Percentiles rank a stretch among this genome's conserved stretches.
These are phyloP conservation scores for Xanthia togata DNA, from an alignment of 2,888 invertebrate genomes.

Conservation along the genomic window DNA sequence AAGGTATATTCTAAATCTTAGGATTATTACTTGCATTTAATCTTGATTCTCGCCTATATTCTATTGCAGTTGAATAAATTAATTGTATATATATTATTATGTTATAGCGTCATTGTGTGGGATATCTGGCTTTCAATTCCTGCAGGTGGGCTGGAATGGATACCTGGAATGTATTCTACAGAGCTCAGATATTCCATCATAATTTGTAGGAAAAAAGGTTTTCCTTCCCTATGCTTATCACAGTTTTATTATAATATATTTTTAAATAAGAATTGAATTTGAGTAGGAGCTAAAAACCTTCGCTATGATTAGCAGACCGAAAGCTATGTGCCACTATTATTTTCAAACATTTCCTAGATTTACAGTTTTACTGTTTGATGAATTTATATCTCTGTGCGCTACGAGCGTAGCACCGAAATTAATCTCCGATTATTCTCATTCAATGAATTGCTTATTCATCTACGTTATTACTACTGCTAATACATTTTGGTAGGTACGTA, in stretches of 20 bases:
- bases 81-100: constrained; percentile 19
- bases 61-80: constrained; percentile 46
- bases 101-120: constrained; percentile 32
- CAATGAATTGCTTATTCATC: too few relatives aligned
- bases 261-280: not conserved
- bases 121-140: constrained; percentile 27
- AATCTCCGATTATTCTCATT: not conserved
- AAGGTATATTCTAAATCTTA: constrained; percentile 43
- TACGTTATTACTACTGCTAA: not conserved
- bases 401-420: not conserved
- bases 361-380: not conserved
- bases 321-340: not conserved
- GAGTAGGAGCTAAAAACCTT: too few relatives aligned
- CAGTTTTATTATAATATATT: not conserved
- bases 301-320: not conserved
- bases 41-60: constrained; percentile 44
- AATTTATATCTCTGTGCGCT: not conserved
- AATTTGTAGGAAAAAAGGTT: not conserved
- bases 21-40: constrained; percentile 39
- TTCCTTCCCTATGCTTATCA: not conserved
- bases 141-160: constrained; percentile 1
- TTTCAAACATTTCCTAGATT: not conserved
- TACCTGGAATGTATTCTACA: constrained; percentile 8
- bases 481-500: not conserved
- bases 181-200: not conserved